These are phyloP conservation scores for Chironex yamaguchii DNA, from an alignment of 30 jellyfish, hydroid and myxozoan species.

Conservation along the genomic window DNA sequence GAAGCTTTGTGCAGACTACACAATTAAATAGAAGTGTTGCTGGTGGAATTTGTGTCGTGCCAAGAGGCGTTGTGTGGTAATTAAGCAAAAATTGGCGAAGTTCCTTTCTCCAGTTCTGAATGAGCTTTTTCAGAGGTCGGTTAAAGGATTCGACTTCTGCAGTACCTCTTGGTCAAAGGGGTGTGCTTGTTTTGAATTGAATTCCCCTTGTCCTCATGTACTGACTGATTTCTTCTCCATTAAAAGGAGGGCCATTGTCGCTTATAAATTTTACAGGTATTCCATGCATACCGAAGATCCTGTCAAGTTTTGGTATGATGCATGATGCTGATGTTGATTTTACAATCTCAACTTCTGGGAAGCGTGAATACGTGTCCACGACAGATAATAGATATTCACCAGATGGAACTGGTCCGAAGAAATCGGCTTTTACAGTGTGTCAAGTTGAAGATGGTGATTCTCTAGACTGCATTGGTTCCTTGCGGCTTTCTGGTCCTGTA, in stretches of 20 bases:
- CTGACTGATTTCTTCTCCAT: background rate
- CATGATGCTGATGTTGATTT: background rate
- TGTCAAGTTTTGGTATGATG: background rate
- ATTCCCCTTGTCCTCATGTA: conserved; percentile 2
- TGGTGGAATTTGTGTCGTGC: conserved; percentile 38
- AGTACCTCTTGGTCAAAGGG: conserved; percentile 14
- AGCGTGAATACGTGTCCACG: too few relatives aligned
- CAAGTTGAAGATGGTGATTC: conserved; percentile 25
- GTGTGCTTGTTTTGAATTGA: background rate
- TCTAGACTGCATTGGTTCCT: conserved; percentile 37
- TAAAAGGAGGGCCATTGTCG: conserved; percentile 1
- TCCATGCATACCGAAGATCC: background rate
- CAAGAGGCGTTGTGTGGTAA: conserved; percentile 29
- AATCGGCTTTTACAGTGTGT: conserved; percentile 12
- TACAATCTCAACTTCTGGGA: conserved; percentile 6
- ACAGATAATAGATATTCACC: conserved; percentile 21
- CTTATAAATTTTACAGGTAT: conserved; percentile 1
- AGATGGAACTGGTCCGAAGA: conserved; percentile 21
- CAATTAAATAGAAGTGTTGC: background rate
- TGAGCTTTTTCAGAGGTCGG: too few relatives aligned
- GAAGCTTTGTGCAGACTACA: background rate
- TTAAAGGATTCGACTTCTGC: conserved; percentile 11
- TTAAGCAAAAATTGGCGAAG: conserved; percentile 13
- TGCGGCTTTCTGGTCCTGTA: conserved; percentile 3
- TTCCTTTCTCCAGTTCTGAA: conserved; percentile 20